Conservation (phyloP, 2,113 vertebrate genomes). For the Chrysochloris asiatica region DNA sequence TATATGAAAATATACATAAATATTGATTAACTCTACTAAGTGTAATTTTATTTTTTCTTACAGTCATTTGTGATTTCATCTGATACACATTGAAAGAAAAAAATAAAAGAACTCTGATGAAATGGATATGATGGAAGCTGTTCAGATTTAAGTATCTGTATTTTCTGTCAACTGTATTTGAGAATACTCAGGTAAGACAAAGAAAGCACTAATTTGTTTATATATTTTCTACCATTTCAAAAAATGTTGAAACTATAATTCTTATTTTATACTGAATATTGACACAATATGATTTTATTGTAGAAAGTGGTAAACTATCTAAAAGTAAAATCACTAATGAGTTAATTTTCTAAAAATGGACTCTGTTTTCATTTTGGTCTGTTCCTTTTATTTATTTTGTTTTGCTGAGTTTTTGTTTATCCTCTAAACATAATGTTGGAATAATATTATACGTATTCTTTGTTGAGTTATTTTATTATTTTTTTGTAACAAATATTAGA, state of each 20-base stretch:
- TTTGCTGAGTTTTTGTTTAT: neutral
- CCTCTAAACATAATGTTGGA: neutral
- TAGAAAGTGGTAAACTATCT: neutral
- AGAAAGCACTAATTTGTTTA: neutral
- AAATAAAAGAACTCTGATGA: neutral
- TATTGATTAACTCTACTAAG: neutral
- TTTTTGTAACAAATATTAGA: neutral
- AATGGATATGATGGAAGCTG: neutral
- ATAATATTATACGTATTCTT: neutral
- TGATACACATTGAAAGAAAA: neutral
- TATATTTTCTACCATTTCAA: neutral
- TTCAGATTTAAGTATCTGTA: neutral
- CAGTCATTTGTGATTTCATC: constrained; percentile 9
- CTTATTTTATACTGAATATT: neutral
- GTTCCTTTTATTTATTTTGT: neutral
- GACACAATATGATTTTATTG: neutral
- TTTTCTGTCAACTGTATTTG: neutral
- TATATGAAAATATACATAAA: neutral
- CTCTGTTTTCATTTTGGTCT: neutral
- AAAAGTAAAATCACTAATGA: neutral
- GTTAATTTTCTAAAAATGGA: neutral
- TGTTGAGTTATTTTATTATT: neutral
- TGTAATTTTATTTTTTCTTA: constrained; percentile 33
- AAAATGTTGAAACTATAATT: neutral
- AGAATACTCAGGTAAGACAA: constrained; percentile 40